A percentile compares a stretch with the other conserved stretches of the same genome.
Conservation (phyloP, 2,113 vertebrate species). For the Leucopsar rothschildi region DNA sequence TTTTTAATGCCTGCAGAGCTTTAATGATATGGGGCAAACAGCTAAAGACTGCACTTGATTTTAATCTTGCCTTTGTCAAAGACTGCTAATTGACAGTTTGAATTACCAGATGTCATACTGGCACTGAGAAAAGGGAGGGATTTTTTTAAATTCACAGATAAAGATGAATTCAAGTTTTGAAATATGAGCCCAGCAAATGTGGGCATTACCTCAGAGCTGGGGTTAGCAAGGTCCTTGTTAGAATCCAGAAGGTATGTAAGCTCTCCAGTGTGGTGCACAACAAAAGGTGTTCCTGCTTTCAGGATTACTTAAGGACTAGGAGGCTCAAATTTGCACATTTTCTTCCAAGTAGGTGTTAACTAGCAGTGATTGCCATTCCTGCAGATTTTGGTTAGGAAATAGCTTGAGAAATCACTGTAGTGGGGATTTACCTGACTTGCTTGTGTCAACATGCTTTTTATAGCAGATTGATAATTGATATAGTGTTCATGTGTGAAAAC, state of each 20-base stretch:
- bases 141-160: background rate
- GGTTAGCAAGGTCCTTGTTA: background rate
- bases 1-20: background rate
- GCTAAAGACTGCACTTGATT: background rate
- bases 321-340: background rate
- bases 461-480: background rate
- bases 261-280: background rate
- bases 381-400: constrained; percentile 1
- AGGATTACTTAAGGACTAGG: background rate
- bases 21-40: background rate
- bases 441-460: background rate
- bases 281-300: background rate
- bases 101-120: accelerated
- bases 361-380: background rate
- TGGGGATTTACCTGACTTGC: background rate
- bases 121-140: background rate
- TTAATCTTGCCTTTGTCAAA: background rate
- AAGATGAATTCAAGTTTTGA: background rate
- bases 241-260: background rate
- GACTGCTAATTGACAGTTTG: background rate
- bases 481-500: background rate
- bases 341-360: background rate
- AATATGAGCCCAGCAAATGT: background rate
- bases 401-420: background rate
- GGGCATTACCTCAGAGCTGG: background rate